A percentile compares a stretch with the other conserved stretches of the same genome.
phyloP scores from a whole-genome alignment of 2,888 invertebrate species.

The Allolobophora icterica region DNA sequence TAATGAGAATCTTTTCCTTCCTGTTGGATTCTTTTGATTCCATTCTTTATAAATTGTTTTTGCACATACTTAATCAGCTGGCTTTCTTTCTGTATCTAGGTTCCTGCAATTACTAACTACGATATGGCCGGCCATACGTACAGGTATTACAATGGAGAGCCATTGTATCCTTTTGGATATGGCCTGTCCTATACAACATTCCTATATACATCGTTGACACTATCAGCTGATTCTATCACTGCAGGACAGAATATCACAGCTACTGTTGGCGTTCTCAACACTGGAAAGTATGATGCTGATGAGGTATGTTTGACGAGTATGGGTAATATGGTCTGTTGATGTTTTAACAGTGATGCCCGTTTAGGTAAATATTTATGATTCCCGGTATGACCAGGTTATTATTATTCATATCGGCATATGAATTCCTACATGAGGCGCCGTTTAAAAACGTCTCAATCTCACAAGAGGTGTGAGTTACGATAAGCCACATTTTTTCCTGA shows the following conservation, averaged over 20 bases:
- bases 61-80: background rate
- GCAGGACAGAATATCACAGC: slow-evolving; percentile 51
- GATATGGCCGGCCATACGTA: slow-evolving; percentile 60
- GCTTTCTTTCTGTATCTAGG: slow-evolving; percentile 43
- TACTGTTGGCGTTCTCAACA: slow-evolving; percentile 53
- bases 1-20: background rate
- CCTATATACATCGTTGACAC: slow-evolving; percentile 40
- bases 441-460: too few species aligned
- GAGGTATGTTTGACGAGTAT: slow-evolving; percentile 55
- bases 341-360: too few species aligned
- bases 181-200: slow-evolving; percentile 51
- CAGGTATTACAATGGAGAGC: slow-evolving; percentile 55
- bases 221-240: slow-evolving; percentile 34
- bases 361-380: too few species aligned
- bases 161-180: slow-evolving; percentile 55
- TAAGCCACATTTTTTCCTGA: too few species aligned
- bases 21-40: background rate
- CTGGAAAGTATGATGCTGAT: slow-evolving; percentile 54
- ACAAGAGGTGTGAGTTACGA: too few species aligned
- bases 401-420: too few species aligned
- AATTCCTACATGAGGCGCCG: too few species aligned
- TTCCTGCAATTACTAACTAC: slow-evolving; percentile 49
- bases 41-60: background rate
- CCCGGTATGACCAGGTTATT: too few species aligned
- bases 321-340: background rate